Conservation (phyloP, 2,888 invertebrate species). For the Didymodactylos carnosus region DNA sequence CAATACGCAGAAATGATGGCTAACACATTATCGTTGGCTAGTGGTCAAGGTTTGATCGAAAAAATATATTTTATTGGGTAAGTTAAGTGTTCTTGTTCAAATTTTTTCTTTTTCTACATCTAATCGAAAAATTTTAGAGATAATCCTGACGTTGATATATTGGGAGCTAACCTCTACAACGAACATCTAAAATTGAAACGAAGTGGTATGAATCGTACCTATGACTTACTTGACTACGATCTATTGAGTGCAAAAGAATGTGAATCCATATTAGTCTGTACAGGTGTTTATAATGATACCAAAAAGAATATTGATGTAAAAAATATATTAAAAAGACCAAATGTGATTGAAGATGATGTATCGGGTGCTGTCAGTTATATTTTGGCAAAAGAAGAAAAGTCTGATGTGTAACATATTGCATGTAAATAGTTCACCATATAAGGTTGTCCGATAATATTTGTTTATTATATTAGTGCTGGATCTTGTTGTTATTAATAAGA, state of each 20-base stretch:
- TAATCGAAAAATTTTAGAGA: too few species aligned
- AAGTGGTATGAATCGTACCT: background rate
- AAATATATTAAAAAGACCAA: background rate
- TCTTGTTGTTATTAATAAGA: too few species aligned
- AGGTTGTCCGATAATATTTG: too few species aligned
- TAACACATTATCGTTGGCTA: background rate
- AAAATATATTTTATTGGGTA: conserved; percentile 33
- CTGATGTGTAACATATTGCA: too few species aligned
- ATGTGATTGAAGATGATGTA: background rate
- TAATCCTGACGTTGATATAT: conserved; percentile 31
- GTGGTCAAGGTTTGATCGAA: conserved; percentile 15
- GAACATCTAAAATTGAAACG: background rate
- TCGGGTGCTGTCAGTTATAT: background rate
- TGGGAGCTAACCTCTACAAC: conserved; percentile 25
- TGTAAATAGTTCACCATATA: too few species aligned
- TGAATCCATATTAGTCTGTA: conserved; percentile 9
- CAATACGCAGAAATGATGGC: conserved; percentile 32
- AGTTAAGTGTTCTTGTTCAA: conserved; percentile 14
- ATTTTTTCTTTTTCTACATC: background rate
- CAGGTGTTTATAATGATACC: conserved; percentile 8
- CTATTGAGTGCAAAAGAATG: background rate
- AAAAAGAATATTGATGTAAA: background rate
- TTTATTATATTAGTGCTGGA: too few species aligned
- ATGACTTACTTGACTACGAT: background rate
- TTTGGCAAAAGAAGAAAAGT: background rate